These are phyloP conservation scores for Atractosteus spatula DNA, from an alignment of 2,113 vertebrate species.

Conservation along the genomic window DNA sequence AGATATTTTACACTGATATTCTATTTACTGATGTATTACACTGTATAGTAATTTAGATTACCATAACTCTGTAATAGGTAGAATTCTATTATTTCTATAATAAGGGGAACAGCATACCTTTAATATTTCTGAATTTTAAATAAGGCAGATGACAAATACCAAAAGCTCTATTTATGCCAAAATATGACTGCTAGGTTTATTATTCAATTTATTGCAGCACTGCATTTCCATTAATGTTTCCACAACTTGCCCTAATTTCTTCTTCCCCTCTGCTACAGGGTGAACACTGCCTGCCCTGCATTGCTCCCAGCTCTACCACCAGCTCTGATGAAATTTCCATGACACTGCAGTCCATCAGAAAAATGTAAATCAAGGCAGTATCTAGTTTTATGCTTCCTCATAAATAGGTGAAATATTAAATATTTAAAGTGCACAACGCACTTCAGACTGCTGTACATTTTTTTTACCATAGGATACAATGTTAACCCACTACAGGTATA, in stretches of 20 bases:
- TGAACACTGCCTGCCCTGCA: constrained; percentile 46
- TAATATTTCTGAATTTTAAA: constrained; percentile 76
- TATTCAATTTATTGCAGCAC: constrained; percentile 62
- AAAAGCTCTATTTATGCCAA: constrained; percentile 68
- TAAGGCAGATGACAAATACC: constrained; percentile 67
- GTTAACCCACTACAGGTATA: neutral
- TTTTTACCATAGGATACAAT: neutral
- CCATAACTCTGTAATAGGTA: constrained; percentile 63
- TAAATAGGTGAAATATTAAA: constrained; percentile 48
- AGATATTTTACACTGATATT: constrained; percentile 66
- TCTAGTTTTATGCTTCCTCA: constrained; percentile 28
- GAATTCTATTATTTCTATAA: constrained; percentile 73
- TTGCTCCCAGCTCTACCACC: constrained; percentile 35
- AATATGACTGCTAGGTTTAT: constrained; percentile 69
- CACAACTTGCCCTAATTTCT: constrained; percentile 62
- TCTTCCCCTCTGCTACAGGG: constrained; percentile 38
- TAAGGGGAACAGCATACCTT: constrained; percentile 58
- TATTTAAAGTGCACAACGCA: constrained; percentile 41
- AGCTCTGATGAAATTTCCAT: constrained; percentile 53
- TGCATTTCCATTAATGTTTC: constrained; percentile 57
- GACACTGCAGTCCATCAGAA: constrained; percentile 50
- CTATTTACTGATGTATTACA: constrained; percentile 64
- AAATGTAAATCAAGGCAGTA: constrained; percentile 44
- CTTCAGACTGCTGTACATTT: neutral
- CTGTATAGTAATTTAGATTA: constrained; percentile 63